These are phyloP conservation scores for Siphamia tubifer DNA, from an alignment of 2,113 vertebrate genomes.

Conservation along the genomic window DNA sequence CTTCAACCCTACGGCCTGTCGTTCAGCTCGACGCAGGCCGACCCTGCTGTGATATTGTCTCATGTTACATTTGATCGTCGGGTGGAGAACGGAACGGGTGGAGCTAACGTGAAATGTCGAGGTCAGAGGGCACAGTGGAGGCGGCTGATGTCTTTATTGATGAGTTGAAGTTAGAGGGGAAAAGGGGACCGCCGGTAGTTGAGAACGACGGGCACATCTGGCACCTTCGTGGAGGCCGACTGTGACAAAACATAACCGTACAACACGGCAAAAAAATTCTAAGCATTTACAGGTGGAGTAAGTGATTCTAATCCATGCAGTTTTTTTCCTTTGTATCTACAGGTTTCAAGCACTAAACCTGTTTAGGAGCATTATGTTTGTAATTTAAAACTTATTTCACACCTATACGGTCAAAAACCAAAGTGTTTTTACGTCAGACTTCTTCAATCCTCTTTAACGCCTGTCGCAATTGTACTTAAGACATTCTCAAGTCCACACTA, in stretches of 20 bases:
- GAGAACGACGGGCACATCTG: constrained; percentile 24
- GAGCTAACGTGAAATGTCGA: neutral
- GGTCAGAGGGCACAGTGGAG: neutral
- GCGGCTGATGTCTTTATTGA: neutral
- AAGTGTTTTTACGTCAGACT: too few relatives aligned
- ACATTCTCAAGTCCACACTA: too few relatives aligned
- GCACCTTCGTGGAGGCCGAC: constrained; percentile 20
- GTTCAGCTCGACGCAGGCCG: neutral
- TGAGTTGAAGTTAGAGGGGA: neutral
- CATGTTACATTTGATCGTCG: constrained; percentile 29
- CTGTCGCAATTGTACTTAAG: too few relatives aligned
- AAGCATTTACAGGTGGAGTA: too few relatives aligned
- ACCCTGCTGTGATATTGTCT: constrained; percentile 50
- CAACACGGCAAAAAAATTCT: neutral
- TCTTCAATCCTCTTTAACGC: too few relatives aligned
- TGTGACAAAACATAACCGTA: neutral
- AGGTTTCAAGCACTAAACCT: too few relatives aligned
- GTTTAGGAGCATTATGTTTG: too few relatives aligned
- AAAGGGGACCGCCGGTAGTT: neutral
- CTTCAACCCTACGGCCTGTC: constrained; percentile 49
- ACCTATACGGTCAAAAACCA: too few relatives aligned
- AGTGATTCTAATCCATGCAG: too few relatives aligned
- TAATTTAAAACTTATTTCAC: too few relatives aligned
- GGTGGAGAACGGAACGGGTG: neutral
- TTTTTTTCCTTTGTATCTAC: too few relatives aligned